Conservation (phyloP, 2,888 invertebrate species). For the Agonum fuliginosum region DNA sequence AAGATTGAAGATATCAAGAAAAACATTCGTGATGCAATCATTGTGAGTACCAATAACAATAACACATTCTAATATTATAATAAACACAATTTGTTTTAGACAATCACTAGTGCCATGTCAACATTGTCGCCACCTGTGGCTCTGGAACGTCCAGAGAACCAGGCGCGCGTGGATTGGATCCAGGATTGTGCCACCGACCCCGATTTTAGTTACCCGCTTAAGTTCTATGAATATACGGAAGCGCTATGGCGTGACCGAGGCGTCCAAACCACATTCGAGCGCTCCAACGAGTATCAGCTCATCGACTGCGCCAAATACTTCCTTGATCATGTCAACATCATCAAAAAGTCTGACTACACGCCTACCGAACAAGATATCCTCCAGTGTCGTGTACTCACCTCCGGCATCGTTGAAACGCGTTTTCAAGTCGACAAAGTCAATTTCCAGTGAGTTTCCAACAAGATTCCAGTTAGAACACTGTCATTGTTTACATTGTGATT, state of each 20-base stretch:
- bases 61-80: not conserved
- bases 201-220: constrained; percentile 95
- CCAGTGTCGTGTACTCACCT: constrained; percentile 99
- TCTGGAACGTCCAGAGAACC: constrained; percentile 94
- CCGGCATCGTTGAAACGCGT: constrained; percentile 99
- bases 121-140: constrained; percentile 97
- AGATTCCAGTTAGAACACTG: not conserved
- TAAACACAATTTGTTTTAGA: constrained; percentile 76
- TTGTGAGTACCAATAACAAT: constrained; percentile 79
- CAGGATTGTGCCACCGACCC: constrained; percentile 96
- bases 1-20: constrained; percentile 99
- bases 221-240: constrained; percentile 99
- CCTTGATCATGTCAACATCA: constrained; percentile 96
- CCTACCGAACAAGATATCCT: constrained; percentile 99
- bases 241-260: constrained; percentile 98
- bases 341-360: constrained; percentile 97
- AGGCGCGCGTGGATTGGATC: constrained; percentile 96
- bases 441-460: constrained; percentile 93
- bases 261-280: constrained; percentile 94
- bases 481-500: not conserved
- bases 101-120: constrained; percentile 99
- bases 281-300: constrained; percentile 99
- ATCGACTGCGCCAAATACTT: constrained; percentile 99
- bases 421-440: constrained; percentile 99
- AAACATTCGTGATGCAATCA: constrained; percentile 99